Evolutionary conservation across 2,113 vertebrate species (phyloP), one percentile per base, ranked within the genome.

Genomic region (Scolopax mira): DNA sequence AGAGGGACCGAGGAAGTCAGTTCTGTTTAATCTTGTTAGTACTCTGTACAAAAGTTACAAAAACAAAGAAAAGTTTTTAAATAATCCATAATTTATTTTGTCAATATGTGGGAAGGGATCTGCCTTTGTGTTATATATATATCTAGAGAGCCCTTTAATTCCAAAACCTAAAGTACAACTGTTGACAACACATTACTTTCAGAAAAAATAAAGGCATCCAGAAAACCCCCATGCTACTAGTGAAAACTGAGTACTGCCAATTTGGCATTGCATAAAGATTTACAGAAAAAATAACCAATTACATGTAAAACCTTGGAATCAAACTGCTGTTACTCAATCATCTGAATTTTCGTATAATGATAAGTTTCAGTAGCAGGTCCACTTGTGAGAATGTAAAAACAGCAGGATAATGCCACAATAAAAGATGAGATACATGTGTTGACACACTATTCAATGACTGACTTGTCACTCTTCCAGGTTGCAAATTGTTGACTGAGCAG

Each of bases 381-480:
- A 42, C 91, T 96, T 95, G 90, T 92, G 85, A 93, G 81, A 85
- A 85, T 25, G 82, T 73, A 27, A 48, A 82, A 96, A 33, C 94
- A 95, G 96, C 93, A 49, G 95, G 96, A 73, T 70, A 89, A 86
- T 82, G 80, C 62, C 39, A 90, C 87, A 94, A 78, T 88, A 89
- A 95, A 96, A 95, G 90, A 94, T 58, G 69, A 97, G 91, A 90
- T 81, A 51, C 75, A 66, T 88, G 75, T 97, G 90, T 97, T 97
- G 96, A 96, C 75, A 95, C 67, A 87, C 49, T 94, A 74, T 65
- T 97, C 88, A 93, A 8, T 94, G 92, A 90, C 86, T 95, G 80
- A 52, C 73, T 95, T 94, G 72, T 97, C 89, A 93, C 75, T 94
- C 62, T 81, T 94, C 67, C 60, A 69, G 93, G 88, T 52, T 89